phyloP scores from a whole-genome alignment of 2,113 vertebrate genomes.

The Anolis sagrei region DNA sequence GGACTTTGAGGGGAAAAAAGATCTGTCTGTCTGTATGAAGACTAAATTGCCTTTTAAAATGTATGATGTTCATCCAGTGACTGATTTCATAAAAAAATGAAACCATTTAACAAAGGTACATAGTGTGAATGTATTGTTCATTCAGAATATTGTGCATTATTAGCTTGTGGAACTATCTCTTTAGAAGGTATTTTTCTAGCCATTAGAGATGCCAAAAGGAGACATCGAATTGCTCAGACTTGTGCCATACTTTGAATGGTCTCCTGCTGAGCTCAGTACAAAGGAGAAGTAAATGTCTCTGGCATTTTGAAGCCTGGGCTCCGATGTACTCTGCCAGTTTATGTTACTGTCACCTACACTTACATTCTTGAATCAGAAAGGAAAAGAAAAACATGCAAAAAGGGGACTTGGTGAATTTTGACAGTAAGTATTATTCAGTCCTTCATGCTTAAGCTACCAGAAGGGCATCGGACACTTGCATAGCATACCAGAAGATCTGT shows the following conservation, averaged over 20 bases:
- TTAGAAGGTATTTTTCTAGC: neutral
- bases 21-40: neutral
- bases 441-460: neutral
- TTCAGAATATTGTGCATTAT: neutral
- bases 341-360: neutral
- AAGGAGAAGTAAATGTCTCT: neutral
- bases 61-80: too few relatives aligned
- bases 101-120: neutral
- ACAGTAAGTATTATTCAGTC: neutral
- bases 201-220: slow-evolving; percentile 11
- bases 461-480: neutral
- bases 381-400: neutral
- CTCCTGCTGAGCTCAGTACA: neutral
- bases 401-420: neutral
- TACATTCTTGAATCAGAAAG: slow-evolving; percentile 2
- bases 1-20: too few relatives aligned
- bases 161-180: neutral
- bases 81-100: neutral
- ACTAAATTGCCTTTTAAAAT: neutral
- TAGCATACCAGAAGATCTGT: neutral
- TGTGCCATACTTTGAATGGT: neutral
- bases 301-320: slow-evolving; percentile 8
- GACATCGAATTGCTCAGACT: neutral
- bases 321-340: slow-evolving; percentile 3
- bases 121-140: neutral